phyloP scores from a whole-genome alignment of 2,797 vertebrate genomes.

The Crenuchus spilurus region DNA sequence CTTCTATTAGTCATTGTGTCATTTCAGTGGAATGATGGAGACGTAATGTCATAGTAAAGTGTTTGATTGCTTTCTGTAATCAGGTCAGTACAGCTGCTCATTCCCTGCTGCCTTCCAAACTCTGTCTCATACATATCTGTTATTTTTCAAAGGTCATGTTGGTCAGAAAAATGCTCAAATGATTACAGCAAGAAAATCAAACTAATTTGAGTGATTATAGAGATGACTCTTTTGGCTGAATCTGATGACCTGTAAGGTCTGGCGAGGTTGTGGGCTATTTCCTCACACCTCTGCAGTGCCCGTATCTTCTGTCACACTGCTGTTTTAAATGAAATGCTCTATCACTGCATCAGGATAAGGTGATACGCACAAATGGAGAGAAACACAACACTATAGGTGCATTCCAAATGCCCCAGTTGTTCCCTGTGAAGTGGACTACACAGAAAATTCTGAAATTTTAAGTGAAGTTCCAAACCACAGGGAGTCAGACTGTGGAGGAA shows the following conservation, averaged over 20 bases:
- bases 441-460: too few relatives aligned
- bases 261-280: background rate
- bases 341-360: slow-evolving; percentile 1
- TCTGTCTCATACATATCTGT: background rate
- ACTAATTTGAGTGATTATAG: background rate
- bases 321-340: slow-evolving; percentile 1
- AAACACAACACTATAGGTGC: slow-evolving; percentile 17
- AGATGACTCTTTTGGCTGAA: background rate
- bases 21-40: too few relatives aligned
- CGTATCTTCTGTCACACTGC: background rate
- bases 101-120: background rate
- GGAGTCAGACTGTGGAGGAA: too few relatives aligned
- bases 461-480: too few relatives aligned
- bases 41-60: too few relatives aligned
- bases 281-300: background rate
- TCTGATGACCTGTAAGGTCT: background rate
- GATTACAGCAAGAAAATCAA: background rate
- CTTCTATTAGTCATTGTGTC: too few relatives aligned
- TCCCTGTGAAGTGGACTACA: too few relatives aligned
- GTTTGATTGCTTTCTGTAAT: background rate
- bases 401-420: too few relatives aligned
- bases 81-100: background rate
- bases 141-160: background rate
- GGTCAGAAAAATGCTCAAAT: background rate
- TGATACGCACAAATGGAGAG: background rate